Evolutionary conservation across 2,113 vertebrate species (phyloP).

Genomic region (Carettochelys insculpta): DNA sequence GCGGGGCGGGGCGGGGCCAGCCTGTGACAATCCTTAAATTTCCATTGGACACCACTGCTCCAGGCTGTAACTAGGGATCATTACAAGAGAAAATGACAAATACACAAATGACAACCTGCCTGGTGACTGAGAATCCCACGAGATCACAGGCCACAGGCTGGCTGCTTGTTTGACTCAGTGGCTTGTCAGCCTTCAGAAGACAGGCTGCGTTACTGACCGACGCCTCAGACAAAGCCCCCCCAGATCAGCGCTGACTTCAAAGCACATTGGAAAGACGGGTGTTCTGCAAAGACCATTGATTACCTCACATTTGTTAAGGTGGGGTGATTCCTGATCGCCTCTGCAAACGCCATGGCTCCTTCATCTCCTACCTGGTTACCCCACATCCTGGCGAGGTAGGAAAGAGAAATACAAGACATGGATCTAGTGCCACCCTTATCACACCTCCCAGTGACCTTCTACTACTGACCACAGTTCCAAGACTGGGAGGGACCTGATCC

Average conservation of each 20-base stretch:
- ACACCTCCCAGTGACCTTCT: background rate
- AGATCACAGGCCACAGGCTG: background rate
- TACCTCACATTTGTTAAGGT: conserved; percentile 89
- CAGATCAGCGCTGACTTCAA: background rate
- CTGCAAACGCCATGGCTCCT: conserved; percentile 90
- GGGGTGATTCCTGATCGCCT: conserved; percentile 87
- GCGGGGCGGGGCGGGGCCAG: too few relatives aligned
- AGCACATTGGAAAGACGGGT: background rate
- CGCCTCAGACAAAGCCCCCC: background rate
- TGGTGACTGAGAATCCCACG: background rate
- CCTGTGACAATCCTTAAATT: too few relatives aligned
- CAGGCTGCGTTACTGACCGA: background rate
- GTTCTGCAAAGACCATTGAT: accelerated
- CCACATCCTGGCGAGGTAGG: conserved; percentile 88
- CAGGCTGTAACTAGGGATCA: background rate
- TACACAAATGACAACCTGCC: background rate
- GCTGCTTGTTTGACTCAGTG: background rate
- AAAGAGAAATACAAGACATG: background rate
- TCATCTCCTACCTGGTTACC: conserved; percentile 91
- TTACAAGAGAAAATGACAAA: background rate
- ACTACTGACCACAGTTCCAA: background rate
- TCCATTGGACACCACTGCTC: too few relatives aligned
- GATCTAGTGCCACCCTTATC: background rate
- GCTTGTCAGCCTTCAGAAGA: background rate
- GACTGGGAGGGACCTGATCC: background rate